A percentile compares a stretch with the other conserved stretches of the same genome.
These are phyloP conservation scores for Hipposideros larvatus DNA, from an alignment of 2,797 vertebrate genomes.

Conservation along the genomic window DNA sequence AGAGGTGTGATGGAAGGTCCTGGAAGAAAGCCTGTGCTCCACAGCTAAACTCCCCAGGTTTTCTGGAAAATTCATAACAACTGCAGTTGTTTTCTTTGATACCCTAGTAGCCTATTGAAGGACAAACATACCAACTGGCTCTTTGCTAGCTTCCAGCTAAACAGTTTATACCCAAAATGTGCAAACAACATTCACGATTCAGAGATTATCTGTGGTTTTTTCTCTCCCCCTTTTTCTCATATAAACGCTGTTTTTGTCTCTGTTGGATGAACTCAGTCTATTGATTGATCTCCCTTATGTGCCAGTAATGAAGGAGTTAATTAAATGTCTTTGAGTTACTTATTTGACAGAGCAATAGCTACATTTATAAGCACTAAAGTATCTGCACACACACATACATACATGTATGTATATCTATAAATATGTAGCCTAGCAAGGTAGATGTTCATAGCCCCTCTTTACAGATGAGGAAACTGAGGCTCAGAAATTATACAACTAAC, in stretches of 20 bases:
- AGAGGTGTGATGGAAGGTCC: background rate
- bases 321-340: background rate
- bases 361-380: background rate
- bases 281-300: background rate
- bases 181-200: background rate
- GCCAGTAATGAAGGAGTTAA: background rate
- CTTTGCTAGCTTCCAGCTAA: background rate
- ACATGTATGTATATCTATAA: background rate
- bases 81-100: background rate
- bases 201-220: background rate
- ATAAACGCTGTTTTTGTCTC: background rate
- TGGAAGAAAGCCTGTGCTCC: background rate
- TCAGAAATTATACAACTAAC: background rate
- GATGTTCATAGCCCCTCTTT: background rate
- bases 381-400: background rate
- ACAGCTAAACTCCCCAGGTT: background rate
- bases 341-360: background rate
- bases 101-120: too few species aligned
- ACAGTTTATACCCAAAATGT: background rate
- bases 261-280: background rate
- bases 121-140: background rate
- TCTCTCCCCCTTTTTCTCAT: background rate
- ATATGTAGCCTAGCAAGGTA: background rate
- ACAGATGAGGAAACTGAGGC: background rate
- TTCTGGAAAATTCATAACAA: background rate